phyloP scores from a whole-genome alignment of 2,888 invertebrate genomes.

The Pyrrhosoma nymphula region DNA sequence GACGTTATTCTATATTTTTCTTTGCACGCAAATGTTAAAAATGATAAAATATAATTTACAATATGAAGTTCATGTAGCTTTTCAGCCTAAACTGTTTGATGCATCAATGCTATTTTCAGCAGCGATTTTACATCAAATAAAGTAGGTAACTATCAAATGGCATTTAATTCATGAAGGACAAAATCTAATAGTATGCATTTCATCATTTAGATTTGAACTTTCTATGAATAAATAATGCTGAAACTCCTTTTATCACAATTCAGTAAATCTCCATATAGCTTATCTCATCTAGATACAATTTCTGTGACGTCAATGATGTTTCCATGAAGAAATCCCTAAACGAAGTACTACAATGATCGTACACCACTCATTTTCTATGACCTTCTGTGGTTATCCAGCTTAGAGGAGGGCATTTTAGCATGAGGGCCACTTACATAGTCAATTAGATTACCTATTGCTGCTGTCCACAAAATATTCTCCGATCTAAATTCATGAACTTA shows the following conservation, averaged over 20 bases:
- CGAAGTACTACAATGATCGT: constrained; percentile 7
- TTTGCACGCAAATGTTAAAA: neutral
- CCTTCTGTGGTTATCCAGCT: neutral
- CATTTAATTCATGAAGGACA: neutral
- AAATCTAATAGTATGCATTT: neutral
- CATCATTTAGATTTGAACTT: neutral
- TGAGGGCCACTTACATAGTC: neutral
- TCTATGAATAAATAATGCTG: neutral
- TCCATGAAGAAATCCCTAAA: neutral
- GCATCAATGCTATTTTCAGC: neutral
- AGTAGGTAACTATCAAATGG: neutral
- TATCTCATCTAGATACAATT: neutral
- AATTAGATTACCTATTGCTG: neutral
- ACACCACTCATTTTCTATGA: neutral
- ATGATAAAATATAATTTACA: neutral
- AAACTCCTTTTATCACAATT: neutral
- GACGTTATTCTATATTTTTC: neutral
- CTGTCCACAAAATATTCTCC: neutral
- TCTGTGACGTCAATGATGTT: neutral
- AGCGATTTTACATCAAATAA: neutral
- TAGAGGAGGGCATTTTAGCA: neutral
- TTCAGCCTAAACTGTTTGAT: neutral
- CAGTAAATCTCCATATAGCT: neutral
- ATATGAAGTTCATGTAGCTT: neutral
- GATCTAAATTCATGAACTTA: neutral